These are phyloP conservation scores for Limnephilus rhombicus DNA, from an alignment of 2,888 invertebrate species.

Conservation along the genomic window DNA sequence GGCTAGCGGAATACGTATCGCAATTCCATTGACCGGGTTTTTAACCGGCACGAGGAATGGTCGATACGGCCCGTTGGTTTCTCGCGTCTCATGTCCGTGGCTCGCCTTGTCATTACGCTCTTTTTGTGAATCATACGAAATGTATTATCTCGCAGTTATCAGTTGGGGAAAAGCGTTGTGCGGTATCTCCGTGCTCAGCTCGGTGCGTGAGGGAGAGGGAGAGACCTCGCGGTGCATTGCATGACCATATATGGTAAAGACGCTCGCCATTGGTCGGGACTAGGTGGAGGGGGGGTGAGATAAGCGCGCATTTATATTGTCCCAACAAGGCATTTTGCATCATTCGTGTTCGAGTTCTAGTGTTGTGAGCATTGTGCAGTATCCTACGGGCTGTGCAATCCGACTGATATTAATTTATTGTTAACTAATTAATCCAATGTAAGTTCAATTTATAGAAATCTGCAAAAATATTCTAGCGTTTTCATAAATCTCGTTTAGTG, in stretches of 20 bases:
- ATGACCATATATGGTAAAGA: constrained; percentile 90
- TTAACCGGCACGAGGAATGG: constrained; percentile 52
- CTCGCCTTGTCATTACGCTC: constrained; percentile 43
- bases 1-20: constrained; percentile 51
- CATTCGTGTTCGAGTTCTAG: constrained; percentile 77
- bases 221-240: constrained; percentile 76
- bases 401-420: constrained; percentile 75
- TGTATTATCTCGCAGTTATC: constrained; percentile 50
- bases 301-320: constrained; percentile 79
- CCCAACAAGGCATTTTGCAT: constrained; percentile 72
- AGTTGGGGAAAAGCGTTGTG: constrained; percentile 57
- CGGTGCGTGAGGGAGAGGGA: constrained; percentile 41
- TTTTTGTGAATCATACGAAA: constrained; percentile 78
- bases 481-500: constrained; percentile 16
- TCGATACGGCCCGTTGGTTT: constrained; percentile 53
- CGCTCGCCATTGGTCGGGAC: constrained; percentile 81
- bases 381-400: constrained; percentile 75
- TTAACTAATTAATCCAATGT: constrained; percentile 76
- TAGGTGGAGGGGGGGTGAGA: constrained; percentile 76
- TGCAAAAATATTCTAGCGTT: constrained; percentile 24
- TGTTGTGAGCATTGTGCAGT: constrained; percentile 75
- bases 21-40: constrained; percentile 59
- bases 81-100: constrained; percentile 33
- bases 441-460: constrained; percentile 71
- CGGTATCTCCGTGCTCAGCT: constrained; percentile 17